These are phyloP conservation scores for Cheirogaleus major DNA, from an alignment of 2,797 vertebrate species.

Conservation along the genomic window DNA sequence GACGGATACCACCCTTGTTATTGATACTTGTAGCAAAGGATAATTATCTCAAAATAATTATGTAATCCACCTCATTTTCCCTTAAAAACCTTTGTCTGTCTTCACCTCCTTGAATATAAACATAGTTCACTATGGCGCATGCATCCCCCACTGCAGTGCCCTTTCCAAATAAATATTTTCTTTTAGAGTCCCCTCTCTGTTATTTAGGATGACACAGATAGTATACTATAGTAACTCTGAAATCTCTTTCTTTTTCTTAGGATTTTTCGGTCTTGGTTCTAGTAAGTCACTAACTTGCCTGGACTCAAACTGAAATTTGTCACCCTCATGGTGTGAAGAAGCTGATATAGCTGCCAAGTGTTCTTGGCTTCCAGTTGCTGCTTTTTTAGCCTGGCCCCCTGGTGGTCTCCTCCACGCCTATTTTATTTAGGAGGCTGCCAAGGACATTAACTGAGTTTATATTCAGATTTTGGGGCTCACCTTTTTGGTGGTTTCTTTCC, in stretches of 20 bases:
- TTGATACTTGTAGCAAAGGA: background rate
- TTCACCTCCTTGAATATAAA: background rate
- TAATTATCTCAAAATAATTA: background rate
- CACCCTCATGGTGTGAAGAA: background rate
- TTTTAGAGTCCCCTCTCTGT: background rate
- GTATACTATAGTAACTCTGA: background rate
- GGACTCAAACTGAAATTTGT: constrained; percentile 43
- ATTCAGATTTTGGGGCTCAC: constrained; percentile 39
- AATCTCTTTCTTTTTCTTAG: constrained; percentile 1
- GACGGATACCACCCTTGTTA: background rate
- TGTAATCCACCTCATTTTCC: background rate
- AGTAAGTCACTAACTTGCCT: constrained; percentile 32
- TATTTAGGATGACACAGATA: background rate
- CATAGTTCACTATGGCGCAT: background rate
- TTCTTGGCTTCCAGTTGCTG: constrained; percentile 47
- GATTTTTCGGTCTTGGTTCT: background rate
- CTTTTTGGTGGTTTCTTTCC: constrained; percentile 57
- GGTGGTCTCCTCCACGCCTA: constrained; percentile 26
- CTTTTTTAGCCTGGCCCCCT: background rate
- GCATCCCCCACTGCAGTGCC: background rate
- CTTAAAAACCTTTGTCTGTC: background rate
- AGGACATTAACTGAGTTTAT: constrained; percentile 53
- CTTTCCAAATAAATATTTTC: background rate
- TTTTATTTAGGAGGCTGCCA: constrained; percentile 54
- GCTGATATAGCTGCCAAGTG: constrained; percentile 28